Base-by-base conservation (phyloP, 1,140 invertebrate species). In the Caligus rogercresseyi region DNA sequence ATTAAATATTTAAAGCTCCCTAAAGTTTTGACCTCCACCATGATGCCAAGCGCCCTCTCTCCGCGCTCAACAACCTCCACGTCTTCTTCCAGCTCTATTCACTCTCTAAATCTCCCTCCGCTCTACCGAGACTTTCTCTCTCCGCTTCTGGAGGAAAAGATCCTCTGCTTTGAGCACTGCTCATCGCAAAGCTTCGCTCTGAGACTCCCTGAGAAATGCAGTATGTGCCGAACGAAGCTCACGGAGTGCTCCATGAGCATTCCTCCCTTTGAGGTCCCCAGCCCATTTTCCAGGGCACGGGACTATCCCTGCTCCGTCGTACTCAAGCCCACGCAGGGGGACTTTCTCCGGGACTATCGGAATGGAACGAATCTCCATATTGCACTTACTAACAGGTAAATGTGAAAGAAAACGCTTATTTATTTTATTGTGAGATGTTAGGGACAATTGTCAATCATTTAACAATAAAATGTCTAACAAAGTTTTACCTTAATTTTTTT, bases 111-210 rank as follows among this genome's bases (percentile, higher is more conserved):
- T 43, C 31, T 43, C 31, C 31, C 31, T 11, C 31, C 31, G 31
- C 31, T 43, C 31, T 43, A 43, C n/a, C 31, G 31, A 11, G 31
- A 43, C 7, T 43, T 43, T 43, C 31, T 43, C 31, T 43, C 31
- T 43, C 31, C 31, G n/a, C 31, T 43, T n/a, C n/a, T 43, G 7
- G 31, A 43, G n/a, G 31, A 43, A 43, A 43, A 43, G n/a, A 57
- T 57, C 16, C 23, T 57, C 7, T 57, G 55, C 20, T 57, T 57
- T 25, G 55, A 57, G 18, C 55, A 57, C 55, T 57, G 55, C 18
- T 13, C 13, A 11, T 15, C 14, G 4, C 16, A 23, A 57, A 57
- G 15, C 3, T 57, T 57, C 18, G 16, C 55, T 25, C 13, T 57
- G 20, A 24, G 7, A 3, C 16, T 57, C 3, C 55, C 55, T 3